phyloP scores from a whole-genome alignment of 2,797 vertebrate species.

The Neosalanx taihuensis region DNA sequence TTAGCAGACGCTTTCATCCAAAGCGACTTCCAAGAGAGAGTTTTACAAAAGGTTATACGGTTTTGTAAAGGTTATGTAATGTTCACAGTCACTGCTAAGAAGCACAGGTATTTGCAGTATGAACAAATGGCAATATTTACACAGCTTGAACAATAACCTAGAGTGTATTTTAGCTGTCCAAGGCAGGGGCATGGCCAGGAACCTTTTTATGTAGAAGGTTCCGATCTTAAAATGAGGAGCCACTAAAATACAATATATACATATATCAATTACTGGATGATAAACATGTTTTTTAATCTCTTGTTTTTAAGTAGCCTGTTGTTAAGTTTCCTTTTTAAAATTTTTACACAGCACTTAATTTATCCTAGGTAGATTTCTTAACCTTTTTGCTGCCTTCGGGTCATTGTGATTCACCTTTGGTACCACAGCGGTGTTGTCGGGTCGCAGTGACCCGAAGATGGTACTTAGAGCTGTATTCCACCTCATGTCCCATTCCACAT shows the following conservation, averaged over 20 bases:
- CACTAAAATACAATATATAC: too few species aligned
- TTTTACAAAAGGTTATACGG: too few species aligned
- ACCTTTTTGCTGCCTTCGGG: background rate
- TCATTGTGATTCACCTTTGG: too few species aligned
- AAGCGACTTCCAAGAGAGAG: too few species aligned
- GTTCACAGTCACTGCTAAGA: constrained; percentile 2
- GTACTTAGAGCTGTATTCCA: constrained; percentile 16
- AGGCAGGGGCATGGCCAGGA: too few species aligned
- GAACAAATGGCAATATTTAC: constrained; percentile 12
- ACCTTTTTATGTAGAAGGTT: too few species aligned
- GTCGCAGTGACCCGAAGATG: too few species aligned
- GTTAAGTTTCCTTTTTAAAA: constrained; percentile 14
- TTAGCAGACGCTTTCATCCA: too few species aligned
- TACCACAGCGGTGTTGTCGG: too few species aligned
- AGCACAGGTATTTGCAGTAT: constrained; percentile 16
- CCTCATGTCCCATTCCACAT: constrained; percentile 1
- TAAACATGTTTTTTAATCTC: constrained; percentile 9
- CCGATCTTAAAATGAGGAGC: too few species aligned
- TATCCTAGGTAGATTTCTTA: constrained; percentile 6
- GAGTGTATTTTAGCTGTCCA: too few species aligned
- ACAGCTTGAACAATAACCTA: too few species aligned
- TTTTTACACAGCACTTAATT: constrained; percentile 28
- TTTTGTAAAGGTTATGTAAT: background rate
- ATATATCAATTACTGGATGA: background rate
- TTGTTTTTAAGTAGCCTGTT: constrained; percentile 11